Percentiles rank a stretch among this genome's conserved stretches.
phyloP scores from a whole-genome alignment of 2,797 vertebrate species.

The Poeciliopsis paucimaculata region DNA sequence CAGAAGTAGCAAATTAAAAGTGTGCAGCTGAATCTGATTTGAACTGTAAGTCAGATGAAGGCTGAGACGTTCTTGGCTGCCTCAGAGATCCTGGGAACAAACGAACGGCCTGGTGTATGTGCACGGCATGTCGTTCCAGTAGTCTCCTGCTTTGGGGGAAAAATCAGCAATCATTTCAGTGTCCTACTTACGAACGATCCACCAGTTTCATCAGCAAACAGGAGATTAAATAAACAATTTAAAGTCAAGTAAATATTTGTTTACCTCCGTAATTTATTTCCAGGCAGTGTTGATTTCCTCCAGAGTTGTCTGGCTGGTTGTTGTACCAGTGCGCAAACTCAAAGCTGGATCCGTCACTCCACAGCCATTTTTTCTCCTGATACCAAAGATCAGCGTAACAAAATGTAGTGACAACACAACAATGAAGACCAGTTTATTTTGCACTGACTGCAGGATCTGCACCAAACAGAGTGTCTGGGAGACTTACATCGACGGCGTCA shows the following conservation, averaged over 20 bases:
- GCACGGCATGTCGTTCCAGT: neutral
- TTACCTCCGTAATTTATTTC: neutral
- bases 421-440: neutral
- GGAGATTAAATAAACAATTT: neutral
- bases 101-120: neutral
- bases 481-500: neutral
- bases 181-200: neutral
- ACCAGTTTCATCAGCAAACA: neutral
- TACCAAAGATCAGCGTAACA: neutral
- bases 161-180: neutral
- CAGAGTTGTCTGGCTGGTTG: neutral
- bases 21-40: neutral
- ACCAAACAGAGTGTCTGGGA: too few species aligned
- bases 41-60: neutral
- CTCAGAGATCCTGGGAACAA: neutral
- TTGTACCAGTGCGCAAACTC: neutral
- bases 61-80: neutral
- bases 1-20: neutral
- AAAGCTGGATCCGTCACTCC: neutral
- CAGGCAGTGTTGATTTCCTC: neutral
- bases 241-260: neutral
- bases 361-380: neutral
- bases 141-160: neutral
- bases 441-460: too few species aligned
- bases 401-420: neutral